These are phyloP conservation scores for Ptilonorhynchus violaceus DNA, from an alignment of 2,113 vertebrate genomes.

Conservation along the genomic window DNA sequence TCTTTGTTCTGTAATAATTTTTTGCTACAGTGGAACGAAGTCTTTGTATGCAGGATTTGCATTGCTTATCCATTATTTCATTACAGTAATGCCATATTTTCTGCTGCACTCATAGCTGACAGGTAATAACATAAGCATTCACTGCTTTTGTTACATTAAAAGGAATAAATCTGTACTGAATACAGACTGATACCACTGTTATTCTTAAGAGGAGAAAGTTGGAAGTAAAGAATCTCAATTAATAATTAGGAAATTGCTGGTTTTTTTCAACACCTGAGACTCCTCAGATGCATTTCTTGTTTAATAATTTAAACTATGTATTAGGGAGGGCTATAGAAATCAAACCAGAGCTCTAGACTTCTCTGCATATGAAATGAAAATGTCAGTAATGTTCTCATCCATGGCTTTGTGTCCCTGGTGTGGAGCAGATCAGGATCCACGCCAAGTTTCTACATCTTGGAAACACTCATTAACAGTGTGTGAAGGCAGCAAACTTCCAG, in stretches of 20 bases:
- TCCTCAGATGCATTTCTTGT: not conserved
- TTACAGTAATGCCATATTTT: slow-evolving; percentile 14
- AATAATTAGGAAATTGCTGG: not conserved
- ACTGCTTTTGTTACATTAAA: not conserved
- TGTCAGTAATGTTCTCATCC: not conserved
- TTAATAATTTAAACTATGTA: not conserved
- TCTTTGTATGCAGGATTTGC: not conserved
- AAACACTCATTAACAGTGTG: not conserved
- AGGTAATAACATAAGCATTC: not conserved
- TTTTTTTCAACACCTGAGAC: not conserved
- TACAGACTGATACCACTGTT: not conserved
- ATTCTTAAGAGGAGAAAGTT: not conserved
- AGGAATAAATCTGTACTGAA: not conserved
- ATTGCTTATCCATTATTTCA: not conserved
- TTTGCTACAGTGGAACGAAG: not conserved
- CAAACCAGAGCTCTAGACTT: not conserved
- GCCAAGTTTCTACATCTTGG: not conserved
- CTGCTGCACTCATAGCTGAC: not conserved
- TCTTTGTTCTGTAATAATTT: not conserved
- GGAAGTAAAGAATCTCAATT: not conserved
- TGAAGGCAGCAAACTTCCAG: not conserved
- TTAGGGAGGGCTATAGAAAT: not conserved
- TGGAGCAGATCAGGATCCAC: not conserved
- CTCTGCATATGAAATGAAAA: not conserved
- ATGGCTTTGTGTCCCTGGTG: not conserved